These are phyloP conservation scores for Neosalanx taihuensis DNA, from an alignment of 2,797 vertebrate genomes.

Conservation along the genomic window DNA sequence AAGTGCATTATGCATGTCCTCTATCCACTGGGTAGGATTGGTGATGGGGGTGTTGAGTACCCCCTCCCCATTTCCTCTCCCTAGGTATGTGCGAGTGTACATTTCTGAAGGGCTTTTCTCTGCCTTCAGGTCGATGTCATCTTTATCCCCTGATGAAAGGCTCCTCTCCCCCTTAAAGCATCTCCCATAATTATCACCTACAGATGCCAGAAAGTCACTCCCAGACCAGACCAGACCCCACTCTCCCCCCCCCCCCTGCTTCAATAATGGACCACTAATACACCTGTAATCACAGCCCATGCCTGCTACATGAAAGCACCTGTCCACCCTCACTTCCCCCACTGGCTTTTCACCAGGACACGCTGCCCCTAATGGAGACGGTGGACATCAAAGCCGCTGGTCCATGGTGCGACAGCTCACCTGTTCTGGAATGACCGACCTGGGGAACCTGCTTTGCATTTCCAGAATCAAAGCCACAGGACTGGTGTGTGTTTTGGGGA, in stretches of 20 bases:
- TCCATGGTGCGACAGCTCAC: slow-evolving; percentile 9
- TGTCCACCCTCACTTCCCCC: slow-evolving; percentile 17
- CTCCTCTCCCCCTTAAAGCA: slow-evolving; percentile 62
- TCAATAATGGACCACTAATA: slow-evolving; percentile 39
- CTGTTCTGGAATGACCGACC: neutral
- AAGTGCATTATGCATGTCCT: slow-evolving; percentile 43
- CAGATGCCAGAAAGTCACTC: slow-evolving; percentile 51
- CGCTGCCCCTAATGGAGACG: slow-evolving; percentile 11
- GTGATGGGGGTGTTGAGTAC: slow-evolving; percentile 30
- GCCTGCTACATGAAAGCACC: slow-evolving; percentile 41
- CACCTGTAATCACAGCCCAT: slow-evolving; percentile 30
- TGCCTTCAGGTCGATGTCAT: slow-evolving; percentile 17
- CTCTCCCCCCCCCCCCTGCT: neutral
- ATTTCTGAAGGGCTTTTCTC: slow-evolving; percentile 7
- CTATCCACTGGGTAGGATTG: slow-evolving; percentile 27
- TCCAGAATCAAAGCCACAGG: neutral
- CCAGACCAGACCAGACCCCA: neutral
- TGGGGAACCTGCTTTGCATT: neutral
- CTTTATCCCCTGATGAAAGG: slow-evolving; percentile 68
- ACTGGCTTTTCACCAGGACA: neutral
- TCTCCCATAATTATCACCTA: slow-evolving; percentile 53
- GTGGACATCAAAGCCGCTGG: slow-evolving; percentile 36
- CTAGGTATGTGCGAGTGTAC: slow-evolving; percentile 10
- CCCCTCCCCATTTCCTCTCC: slow-evolving; percentile 34
- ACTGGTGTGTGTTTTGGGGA: neutral